phyloP scores from a whole-genome alignment of 1,140 invertebrate species.

The Pantala flavescens region DNA sequence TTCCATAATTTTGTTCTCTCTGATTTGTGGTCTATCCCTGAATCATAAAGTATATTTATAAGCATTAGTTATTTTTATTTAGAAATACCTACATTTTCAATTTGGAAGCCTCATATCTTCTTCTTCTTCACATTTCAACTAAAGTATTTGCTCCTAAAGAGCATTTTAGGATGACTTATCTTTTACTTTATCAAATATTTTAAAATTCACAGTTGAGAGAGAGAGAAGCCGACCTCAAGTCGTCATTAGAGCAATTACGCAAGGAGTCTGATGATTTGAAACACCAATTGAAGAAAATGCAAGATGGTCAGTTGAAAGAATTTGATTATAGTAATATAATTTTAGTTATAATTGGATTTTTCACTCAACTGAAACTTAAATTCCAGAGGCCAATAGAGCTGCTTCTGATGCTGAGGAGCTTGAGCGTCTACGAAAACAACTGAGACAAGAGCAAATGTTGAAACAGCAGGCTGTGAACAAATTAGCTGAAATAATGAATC shows the following conservation, averaged over 20 bases:
- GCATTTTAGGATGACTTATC: no score
- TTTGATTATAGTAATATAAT: not conserved
- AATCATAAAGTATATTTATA: no score
- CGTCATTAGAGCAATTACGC: conserved; percentile 48
- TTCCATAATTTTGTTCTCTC: no score
- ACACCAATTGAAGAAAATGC: conserved; percentile 42
- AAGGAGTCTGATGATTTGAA: conserved; percentile 59
- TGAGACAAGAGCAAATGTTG: conserved; percentile 78
- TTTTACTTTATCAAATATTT: no score
- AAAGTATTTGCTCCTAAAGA: no score
- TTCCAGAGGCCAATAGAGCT: not conserved
- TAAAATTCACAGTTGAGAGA: conserved; percentile 47
- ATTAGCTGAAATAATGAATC: conserved; percentile 91
- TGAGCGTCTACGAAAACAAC: conserved; percentile 70
- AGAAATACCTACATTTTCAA: no score
- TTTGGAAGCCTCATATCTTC: no score
- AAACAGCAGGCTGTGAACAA: conserved; percentile 94
- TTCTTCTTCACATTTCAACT: no score
- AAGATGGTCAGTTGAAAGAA: conserved; percentile 36
- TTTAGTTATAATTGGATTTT: not conserved
- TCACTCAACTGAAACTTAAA: no score
- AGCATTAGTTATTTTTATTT: no score
- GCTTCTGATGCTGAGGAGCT: conserved; percentile 57
- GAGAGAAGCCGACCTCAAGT: conserved; percentile 56
- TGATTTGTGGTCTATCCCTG: no score